Evolutionary conservation across 2,113 vertebrate genomes (phyloP).

Genomic region (Candoia aspera): DNA sequence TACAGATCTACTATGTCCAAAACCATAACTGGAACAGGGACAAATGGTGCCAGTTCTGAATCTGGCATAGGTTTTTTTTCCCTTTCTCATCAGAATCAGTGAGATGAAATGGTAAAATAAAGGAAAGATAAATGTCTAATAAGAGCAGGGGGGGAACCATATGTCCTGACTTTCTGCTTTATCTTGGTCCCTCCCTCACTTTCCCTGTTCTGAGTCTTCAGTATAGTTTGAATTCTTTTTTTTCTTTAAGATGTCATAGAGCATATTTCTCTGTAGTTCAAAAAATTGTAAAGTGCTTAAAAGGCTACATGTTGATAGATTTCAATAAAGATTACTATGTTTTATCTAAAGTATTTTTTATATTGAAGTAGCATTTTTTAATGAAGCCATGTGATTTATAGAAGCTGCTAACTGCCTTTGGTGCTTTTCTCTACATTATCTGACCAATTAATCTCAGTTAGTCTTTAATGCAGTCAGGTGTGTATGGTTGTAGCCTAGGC

Average conservation of each 20-base stretch:
- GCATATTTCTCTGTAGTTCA: background rate
- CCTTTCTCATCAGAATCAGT: background rate
- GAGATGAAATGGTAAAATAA: background rate
- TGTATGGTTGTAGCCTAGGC: constrained; percentile 48
- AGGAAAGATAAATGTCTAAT: background rate
- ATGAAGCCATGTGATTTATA: constrained; percentile 43
- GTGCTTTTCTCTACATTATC: constrained; percentile 58
- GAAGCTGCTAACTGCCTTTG: constrained; percentile 49
- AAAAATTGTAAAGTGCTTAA: background rate
- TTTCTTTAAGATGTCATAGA: background rate
- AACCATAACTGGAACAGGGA: background rate
- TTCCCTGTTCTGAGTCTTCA: background rate
- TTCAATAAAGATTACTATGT: constrained; percentile 1
- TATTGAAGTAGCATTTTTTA: background rate
- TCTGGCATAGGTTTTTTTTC: background rate
- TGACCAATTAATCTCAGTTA: constrained; percentile 59
- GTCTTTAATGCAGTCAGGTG: constrained; percentile 53
- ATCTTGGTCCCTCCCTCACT: background rate
- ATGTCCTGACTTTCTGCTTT: background rate
- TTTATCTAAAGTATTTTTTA: constrained; percentile 9
- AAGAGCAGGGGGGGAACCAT: background rate
- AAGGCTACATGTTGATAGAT: background rate
- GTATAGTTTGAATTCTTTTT: background rate
- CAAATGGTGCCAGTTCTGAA: background rate
- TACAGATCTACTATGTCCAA: background rate